Evolutionary conservation across 2,888 invertebrate species (phyloP), one percentile per base, ranked within the genome.

Genomic region (Synergus laeviventris): DNA sequence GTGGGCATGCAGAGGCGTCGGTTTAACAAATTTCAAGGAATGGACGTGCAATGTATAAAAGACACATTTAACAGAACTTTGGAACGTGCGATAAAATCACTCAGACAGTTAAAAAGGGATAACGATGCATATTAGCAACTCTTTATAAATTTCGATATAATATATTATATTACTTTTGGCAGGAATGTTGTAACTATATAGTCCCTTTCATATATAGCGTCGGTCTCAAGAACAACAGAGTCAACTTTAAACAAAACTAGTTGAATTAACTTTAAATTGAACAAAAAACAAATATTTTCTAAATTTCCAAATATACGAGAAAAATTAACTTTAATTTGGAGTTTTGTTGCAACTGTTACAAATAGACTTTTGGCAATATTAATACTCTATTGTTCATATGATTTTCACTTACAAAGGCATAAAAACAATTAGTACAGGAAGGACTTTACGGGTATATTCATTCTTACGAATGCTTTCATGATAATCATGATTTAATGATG

Each of bases 141-240:
- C 78, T 85, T 80, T 81, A 85, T 87, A 86, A 88, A 88, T 87
- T 88, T 89, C 81, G 85, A 85, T 88, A 86, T 85, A 74, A 85
- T 83, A 82, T 84, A 87, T 85, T 87, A 87, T 85, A 87, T 87
- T 89, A 88, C 85, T 88, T 90, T 90, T 90, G 90, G 90, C 89
- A 90, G 89, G 90, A 90, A 90, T 90, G 86, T 89, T 83, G 78
- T 86, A 88, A 88, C 86, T 87, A 87, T 86, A 87, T 59, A 59
- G 59, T 59, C 59, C 24, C 14, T 59, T 59, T 59, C 18, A 31
- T 11, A 76, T 77, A 76, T 77, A 79, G 77, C 74, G 60, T 75
- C 76, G 62, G 70, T 79, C 75, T 36, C 70, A 74, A 66, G 38
- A 76, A 66, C 54, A 76, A 78, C 78, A 76, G 74, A 76, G 31